A percentile compares a stretch with the other conserved stretches of the same genome.
Conservation (phyloP, 2,888 invertebrate genomes). For the Toxonevra muliebris region DNA sequence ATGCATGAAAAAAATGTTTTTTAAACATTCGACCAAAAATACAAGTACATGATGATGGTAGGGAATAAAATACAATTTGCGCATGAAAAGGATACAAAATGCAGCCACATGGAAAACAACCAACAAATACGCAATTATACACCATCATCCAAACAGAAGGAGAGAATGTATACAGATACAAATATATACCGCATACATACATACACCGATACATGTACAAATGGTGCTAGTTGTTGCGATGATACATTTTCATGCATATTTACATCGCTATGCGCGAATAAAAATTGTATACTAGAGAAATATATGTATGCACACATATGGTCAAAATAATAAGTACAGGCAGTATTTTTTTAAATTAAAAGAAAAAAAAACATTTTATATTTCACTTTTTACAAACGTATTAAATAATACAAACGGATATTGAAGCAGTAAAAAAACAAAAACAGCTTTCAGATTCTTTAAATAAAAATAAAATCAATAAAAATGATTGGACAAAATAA, state of each 20-base stretch:
- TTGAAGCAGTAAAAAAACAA: slow-evolving; percentile 9
- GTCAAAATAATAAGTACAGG: background rate
- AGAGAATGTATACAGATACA: slow-evolving; percentile 7
- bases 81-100: slow-evolving; percentile 33
- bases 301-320: background rate
- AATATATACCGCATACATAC: slow-evolving; percentile 19
- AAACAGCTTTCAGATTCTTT: too few species aligned
- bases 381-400: background rate
- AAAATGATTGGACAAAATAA: too few species aligned
- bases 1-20: slow-evolving; percentile 35
- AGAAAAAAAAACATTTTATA: too few species aligned
- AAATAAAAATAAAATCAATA: too few species aligned
- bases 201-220: slow-evolving; percentile 11
- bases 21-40: slow-evolving; percentile 27
- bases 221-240: background rate
- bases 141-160: slow-evolving; percentile 16
- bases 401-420: background rate
- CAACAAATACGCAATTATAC: slow-evolving; percentile 50
- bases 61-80: background rate
- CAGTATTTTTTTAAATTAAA: background rate
- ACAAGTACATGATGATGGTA: background rate
- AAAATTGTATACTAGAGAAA: slow-evolving; percentile 6
- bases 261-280: slow-evolving; percentile 47
- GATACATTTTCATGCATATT: slow-evolving; percentile 56
- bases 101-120: slow-evolving; percentile 64